phyloP scores from a whole-genome alignment of 2,888 invertebrate genomes.

The Coronaproctus castanopsis region DNA sequence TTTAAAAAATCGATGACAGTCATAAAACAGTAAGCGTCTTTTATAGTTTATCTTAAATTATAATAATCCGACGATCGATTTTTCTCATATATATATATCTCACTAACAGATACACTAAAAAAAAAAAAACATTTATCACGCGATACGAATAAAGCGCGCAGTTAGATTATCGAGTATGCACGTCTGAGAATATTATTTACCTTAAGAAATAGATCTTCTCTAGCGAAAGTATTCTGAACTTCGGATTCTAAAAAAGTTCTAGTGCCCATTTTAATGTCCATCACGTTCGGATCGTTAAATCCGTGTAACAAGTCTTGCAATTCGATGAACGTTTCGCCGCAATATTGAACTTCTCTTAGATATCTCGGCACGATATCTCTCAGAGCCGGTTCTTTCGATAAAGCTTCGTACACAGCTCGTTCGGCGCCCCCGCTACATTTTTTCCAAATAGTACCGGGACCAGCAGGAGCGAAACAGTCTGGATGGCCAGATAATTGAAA shows the following conservation, averaged over 20 bases:
- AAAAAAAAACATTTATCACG: too few species aligned
- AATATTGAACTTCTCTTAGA: conserved; percentile 60
- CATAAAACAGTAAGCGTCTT: too few species aligned
- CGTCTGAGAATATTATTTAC: conserved; percentile 21
- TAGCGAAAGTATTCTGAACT: conserved; percentile 65
- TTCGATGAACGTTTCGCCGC: conserved; percentile 71
- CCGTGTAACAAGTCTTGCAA: conserved; percentile 81
- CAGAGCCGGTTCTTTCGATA: conserved; percentile 51
- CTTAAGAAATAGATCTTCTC: conserved; percentile 79
- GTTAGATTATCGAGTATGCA: too few species aligned
- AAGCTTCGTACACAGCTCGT: conserved; percentile 53
- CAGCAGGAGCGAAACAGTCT: conserved; percentile 78
- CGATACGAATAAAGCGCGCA: too few species aligned
- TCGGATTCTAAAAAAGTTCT: conserved; percentile 90
- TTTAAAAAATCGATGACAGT: too few species aligned
- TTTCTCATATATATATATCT: too few species aligned
- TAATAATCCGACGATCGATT: too few species aligned
- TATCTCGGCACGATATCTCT: conserved; percentile 32
- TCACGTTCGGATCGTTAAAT: conserved; percentile 78
- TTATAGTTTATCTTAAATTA: too few species aligned
- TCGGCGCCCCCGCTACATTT: conserved; percentile 55
- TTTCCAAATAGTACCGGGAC: conserved; percentile 86
- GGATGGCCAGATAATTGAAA: conserved; percentile 85
- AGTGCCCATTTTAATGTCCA: conserved; percentile 94
- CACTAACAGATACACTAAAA: too few species aligned